A percentile compares a stretch with the other conserved stretches of the same genome.
Evolutionary conservation across 2,888 invertebrate species (phyloP).

Genomic region (Thumatha senex): DNA sequence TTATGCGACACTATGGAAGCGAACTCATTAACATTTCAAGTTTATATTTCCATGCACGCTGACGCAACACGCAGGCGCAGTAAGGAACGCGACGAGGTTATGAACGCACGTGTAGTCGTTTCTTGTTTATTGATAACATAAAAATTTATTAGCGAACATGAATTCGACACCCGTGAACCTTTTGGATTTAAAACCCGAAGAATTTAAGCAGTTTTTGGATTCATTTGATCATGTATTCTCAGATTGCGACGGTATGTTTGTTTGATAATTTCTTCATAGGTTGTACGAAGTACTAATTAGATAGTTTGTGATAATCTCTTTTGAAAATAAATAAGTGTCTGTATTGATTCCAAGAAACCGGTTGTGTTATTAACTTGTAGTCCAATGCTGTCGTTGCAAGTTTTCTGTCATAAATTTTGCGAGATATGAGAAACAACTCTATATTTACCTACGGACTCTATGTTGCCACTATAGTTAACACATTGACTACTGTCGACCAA

Average conservation of each 20-base stretch:
- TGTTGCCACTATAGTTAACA: too few species aligned
- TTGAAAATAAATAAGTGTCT: background rate
- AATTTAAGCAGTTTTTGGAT: slow-evolving; percentile 80
- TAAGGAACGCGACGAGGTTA: slow-evolving; percentile 52
- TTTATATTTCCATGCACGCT: slow-evolving; percentile 44
- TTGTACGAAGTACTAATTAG: background rate
- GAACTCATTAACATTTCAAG: slow-evolving; percentile 18
- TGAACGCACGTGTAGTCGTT: slow-evolving; percentile 53
- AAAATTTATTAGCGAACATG: slow-evolving; percentile 39
- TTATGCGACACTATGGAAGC: slow-evolving; percentile 38
- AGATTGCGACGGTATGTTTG: slow-evolving; percentile 88
- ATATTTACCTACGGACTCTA: too few species aligned
- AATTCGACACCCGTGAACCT: slow-evolving; percentile 60
- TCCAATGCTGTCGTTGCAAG: too few species aligned
- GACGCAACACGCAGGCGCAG: slow-evolving; percentile 61
- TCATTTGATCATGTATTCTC: slow-evolving; percentile 89
- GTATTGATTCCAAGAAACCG: too few species aligned
- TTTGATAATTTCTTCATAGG: background rate
- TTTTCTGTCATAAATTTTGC: too few species aligned
- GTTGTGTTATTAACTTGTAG: too few species aligned
- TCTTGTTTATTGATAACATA: slow-evolving; percentile 18
- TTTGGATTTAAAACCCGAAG: slow-evolving; percentile 62
- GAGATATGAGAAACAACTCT: too few species aligned
- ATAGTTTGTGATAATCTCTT: background rate
- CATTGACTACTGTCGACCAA: too few species aligned